A percentile compares a stretch with the other conserved stretches of the same genome.
Conservation (phyloP, 2,888 invertebrate genomes). For the Microplitis deprimator region DNA sequence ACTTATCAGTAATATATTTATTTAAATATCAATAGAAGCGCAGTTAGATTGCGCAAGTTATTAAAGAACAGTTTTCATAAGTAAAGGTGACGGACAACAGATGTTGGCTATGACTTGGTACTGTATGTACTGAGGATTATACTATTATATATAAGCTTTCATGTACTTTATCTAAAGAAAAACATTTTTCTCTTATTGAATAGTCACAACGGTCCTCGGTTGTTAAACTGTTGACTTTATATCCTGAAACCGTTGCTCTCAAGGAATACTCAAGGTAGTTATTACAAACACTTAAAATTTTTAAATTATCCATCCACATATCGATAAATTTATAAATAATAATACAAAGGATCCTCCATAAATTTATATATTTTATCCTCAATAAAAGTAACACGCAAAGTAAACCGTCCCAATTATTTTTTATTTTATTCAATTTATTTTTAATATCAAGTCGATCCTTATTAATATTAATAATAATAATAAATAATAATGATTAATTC, state of each 20-base stretch:
- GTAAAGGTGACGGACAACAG: slow-evolving; percentile 57
- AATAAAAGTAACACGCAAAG: no score
- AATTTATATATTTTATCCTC: no score
- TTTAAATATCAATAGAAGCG: slow-evolving; percentile 15
- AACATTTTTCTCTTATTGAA: slow-evolving; percentile 26
- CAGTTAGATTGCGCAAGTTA: slow-evolving; percentile 50
- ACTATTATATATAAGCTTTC: slow-evolving; percentile 4
- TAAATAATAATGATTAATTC: background rate
- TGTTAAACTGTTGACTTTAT: slow-evolving; percentile 24
- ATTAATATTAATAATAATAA: background rate
- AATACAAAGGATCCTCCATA: no score
- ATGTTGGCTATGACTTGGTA: slow-evolving; percentile 51
- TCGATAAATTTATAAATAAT: background rate
- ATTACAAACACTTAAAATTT: slow-evolving; percentile 26
- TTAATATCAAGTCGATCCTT: no score
- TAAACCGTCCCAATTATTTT: background rate
- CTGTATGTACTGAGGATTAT: background rate
- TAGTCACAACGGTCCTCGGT: slow-evolving; percentile 25
- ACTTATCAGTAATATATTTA: background rate
- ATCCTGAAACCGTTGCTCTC: slow-evolving; percentile 24
- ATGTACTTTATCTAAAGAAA: background rate
- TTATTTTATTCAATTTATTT: background rate
- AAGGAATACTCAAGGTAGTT: slow-evolving; percentile 17
- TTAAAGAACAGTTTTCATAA: slow-evolving; percentile 51
- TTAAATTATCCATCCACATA: background rate